Evolutionary conservation across 2,113 vertebrate genomes (phyloP).

Genomic region (Neomonachus schauinslandi): DNA sequence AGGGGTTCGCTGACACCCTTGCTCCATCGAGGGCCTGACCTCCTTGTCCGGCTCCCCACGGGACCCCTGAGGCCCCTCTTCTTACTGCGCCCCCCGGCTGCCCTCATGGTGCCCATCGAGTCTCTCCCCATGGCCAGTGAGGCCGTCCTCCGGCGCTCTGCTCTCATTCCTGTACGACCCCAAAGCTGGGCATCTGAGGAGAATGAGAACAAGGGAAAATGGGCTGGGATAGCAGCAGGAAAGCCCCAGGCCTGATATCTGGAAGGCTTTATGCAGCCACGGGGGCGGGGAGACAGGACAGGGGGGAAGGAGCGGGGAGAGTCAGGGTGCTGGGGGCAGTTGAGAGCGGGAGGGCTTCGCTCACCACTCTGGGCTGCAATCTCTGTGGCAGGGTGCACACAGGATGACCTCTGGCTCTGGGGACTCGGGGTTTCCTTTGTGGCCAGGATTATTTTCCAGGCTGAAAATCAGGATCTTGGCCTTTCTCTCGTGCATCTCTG

Average conservation of each 20-base stretch:
- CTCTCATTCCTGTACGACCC: not conserved
- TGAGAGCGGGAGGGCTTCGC: not conserved
- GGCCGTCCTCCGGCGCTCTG: not conserved
- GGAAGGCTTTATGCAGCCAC: not conserved
- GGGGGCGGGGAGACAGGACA: not conserved
- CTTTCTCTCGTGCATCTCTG: not conserved
- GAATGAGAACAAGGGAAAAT: not conserved
- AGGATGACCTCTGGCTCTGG: not conserved
- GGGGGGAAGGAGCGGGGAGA: not conserved
- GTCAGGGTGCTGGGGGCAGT: not conserved
- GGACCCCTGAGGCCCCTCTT: not conserved
- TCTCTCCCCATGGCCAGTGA: not conserved
- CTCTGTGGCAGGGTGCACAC: not conserved
- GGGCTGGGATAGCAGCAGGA: not conserved
- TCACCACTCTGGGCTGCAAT: not conserved
- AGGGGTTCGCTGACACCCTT: no score
- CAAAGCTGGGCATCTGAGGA: not conserved
- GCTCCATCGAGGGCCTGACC: no score
- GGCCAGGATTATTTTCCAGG: not conserved
- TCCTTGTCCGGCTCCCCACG: not conserved
- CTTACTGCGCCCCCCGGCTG: not conserved
- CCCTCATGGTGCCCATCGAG: not conserved
- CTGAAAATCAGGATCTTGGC: slow-evolving; percentile 20
- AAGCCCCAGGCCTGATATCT: not conserved
- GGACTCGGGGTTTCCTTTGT: not conserved